Evolutionary conservation across 2,888 invertebrate genomes (phyloP), one percentile per base, ranked within the genome.

Genomic region (Mimumesa dahlbomi): DNA sequence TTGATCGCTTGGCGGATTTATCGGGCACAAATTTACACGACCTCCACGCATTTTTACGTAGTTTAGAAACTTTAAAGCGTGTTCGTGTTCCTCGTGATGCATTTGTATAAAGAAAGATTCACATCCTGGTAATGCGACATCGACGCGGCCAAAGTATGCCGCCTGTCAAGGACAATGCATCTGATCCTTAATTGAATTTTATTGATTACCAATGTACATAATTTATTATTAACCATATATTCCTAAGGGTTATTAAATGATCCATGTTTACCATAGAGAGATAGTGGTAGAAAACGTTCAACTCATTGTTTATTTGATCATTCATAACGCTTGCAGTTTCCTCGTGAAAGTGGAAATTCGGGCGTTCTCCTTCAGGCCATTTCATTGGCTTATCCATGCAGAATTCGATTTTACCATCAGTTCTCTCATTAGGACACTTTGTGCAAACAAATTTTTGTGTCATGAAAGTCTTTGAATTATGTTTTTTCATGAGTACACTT

Each of bases 221-320:
- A n/a, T n/a, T n/a, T n/a, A n/a, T n/a, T n/a, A n/a, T n/a, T n/a
- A n/a, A n/a, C n/a, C n/a, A n/a, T n/a, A n/a, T n/a, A n/a, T n/a
- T n/a, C n/a, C n/a, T n/a, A n/a, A n/a, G n/a, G n/a, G n/a, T n/a
- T n/a, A n/a, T n/a, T n/a, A n/a, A n/a, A n/a, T n/a, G n/a, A 40
- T 2, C 16, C 40, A 34, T 36, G 14, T 6, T 48, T 87, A 93
- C 91, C 92, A 94, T 92, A 7, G 92, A 91, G 71, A 93, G 86
- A 85, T 94, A 94, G 49, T 90, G 90, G 84, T 92, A 93, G 74
- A 91, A 91, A 14, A 93, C 93, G 71, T 91, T 91, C 11, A 93
- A 88, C 85, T 94, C 93, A 57, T 89, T 86, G 76, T 91, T 90
- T 74, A 92, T 91, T 85, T 93, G 93, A 43, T 90, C 86, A 83